Base-by-base conservation (phyloP, 2,888 invertebrate genomes). In the Drosophila recens region DNA sequence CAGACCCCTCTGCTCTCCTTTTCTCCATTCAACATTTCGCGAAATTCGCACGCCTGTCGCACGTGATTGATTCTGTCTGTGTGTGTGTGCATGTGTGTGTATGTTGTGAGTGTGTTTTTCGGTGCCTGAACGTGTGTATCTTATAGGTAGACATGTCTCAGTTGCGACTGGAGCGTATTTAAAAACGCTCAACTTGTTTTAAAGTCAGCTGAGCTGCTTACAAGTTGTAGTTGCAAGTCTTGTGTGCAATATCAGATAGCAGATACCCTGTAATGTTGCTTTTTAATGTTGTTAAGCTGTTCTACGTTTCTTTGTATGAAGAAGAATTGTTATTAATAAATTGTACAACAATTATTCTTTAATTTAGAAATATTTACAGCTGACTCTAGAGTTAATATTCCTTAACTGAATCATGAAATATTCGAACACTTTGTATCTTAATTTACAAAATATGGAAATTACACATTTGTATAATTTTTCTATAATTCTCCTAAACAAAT, bases 41-140 rank as follows among this genome's bases (percentile, higher is more conserved):
- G 30, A 77, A 58, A 69, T 56, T 69, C 61, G 75, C 83, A 83
- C 79, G 81, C 61, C 53, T 80, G n/a, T 38, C 61, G 72, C 89
- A 89, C 76, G 72, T 81, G 74, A 67, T 62, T 56, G 48, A 45
- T 61, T 27, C 20, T 23, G 51, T 40, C 27, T 49, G 15, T 46
- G 52, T 52, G 46, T 56, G 51, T 59, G 49, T 36, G 36, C 43
- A 48, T 66, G 17, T 33, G 33, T 49, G 53, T 66, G 17, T 54
- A 43, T 4, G 49, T 40, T 40, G 20, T 43, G n/a, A 70, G 83
- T 80, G n/a, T n/a, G 2, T 8, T 15, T 17, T 57, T 20, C n/a
- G 23, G 27, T 38, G 20, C 63, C 42, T 36, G 36, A 45, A 38
- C n/a, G 52, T 65, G 13, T 72, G 83, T 82, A 72, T 80, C 75